These are phyloP conservation scores for Thymelicus acteon DNA, from an alignment of 2,888 invertebrate genomes.

Conservation along the genomic window DNA sequence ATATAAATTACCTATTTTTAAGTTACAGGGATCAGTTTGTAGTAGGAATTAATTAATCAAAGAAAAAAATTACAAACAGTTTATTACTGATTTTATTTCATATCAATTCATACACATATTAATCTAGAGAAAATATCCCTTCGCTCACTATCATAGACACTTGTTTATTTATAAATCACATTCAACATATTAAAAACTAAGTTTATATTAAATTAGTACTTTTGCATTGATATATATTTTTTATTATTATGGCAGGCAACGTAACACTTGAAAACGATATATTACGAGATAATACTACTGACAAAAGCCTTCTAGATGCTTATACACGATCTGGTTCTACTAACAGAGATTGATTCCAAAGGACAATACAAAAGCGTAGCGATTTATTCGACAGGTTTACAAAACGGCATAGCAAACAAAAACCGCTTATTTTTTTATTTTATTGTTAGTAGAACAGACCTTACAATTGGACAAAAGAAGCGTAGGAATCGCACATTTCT, in stretches of 20 bases:
- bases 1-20: too few relatives aligned
- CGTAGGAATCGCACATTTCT: conserved; percentile 20
- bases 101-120: conserved; percentile 73
- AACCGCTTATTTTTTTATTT: not conserved
- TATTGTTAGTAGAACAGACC: conserved; percentile 10
- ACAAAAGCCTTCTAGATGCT: conserved; percentile 41
- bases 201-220: conserved; percentile 51
- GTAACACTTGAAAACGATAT: conserved; percentile 54
- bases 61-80: conserved; percentile 62
- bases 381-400: not conserved
- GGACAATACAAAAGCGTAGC: not conserved
- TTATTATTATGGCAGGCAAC: conserved; percentile 64
- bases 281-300: conserved; percentile 46
- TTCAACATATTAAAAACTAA: conserved; percentile 68
- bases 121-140: conserved; percentile 72
- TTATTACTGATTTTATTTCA: conserved; percentile 78
- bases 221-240: conserved; percentile 51
- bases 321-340: conserved; percentile 29
- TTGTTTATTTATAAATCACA: conserved; percentile 71
- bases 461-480: conserved; percentile 14
- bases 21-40: too few relatives aligned
- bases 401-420: not conserved
- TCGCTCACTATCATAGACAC: conserved; percentile 64
- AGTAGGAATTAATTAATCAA: conserved; percentile 44
- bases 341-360: conserved; percentile 13